Percentiles rank a stretch among this genome's conserved stretches.
Evolutionary conservation across 92 coral and sea anemone species (phyloP).

Genomic region (Nematostella vectensis): DNA sequence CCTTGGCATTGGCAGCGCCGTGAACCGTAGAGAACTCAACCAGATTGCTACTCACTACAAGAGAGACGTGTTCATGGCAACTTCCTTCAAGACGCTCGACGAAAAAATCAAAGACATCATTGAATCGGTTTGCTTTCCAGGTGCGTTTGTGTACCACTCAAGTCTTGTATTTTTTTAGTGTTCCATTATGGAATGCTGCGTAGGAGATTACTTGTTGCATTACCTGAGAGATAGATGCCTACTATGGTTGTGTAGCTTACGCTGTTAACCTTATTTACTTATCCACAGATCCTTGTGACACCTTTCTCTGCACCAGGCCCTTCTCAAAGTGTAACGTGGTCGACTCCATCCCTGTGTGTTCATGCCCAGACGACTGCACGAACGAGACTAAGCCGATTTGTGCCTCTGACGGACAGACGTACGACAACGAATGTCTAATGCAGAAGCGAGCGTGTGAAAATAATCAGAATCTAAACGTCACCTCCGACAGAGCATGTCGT

Average conservation of each 20-base stretch:
- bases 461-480: constrained; percentile 9
- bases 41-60: constrained; percentile 24
- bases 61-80: constrained; percentile 15
- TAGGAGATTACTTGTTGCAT: too few species aligned
- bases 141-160: too few species aligned
- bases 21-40: constrained; percentile 22
- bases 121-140: constrained; percentile 28
- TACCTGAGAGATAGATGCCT: too few species aligned
- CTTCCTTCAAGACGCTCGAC: background rate
- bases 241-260: too few species aligned
- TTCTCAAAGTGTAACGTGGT: constrained; percentile 33
- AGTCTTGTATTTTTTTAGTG: too few species aligned
- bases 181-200: too few species aligned
- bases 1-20: constrained; percentile 41
- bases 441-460: constrained; percentile 32
- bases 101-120: constrained; percentile 16
- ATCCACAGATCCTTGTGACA: constrained; percentile 52
- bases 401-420: constrained; percentile 46
- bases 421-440: constrained; percentile 38
- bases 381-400: constrained; percentile 28
- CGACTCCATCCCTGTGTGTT: constrained; percentile 31
- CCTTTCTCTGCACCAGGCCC: constrained; percentile 38
- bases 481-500: constrained; percentile 39
- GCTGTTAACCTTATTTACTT: too few species aligned
- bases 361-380: constrained; percentile 39